These are phyloP conservation scores for Sinhomidia bicolor DNA, from an alignment of 2,888 invertebrate genomes.

Conservation along the genomic window DNA sequence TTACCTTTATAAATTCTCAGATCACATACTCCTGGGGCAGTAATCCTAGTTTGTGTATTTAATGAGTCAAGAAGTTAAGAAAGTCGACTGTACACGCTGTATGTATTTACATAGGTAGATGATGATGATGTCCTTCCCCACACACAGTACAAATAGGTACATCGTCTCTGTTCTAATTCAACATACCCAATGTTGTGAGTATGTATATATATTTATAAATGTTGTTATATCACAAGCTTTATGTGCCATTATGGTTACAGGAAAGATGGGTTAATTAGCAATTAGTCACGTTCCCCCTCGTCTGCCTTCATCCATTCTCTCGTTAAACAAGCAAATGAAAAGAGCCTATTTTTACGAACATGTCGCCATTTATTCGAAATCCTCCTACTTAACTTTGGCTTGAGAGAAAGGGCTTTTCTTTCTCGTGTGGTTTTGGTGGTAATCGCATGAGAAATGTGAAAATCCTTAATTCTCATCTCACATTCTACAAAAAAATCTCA, in stretches of 20 bases:
- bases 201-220: too few species aligned
- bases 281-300: constrained; percentile 60
- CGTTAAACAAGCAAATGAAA: constrained; percentile 13
- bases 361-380: background rate
- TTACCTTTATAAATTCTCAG: background rate
- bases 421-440: background rate
- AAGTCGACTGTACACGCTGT: background rate
- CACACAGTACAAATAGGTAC: background rate
- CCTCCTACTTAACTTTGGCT: background rate
- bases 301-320: background rate
- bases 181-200: too few species aligned
- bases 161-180: background rate
- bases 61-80: background rate
- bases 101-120: background rate
- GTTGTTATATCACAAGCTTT: too few species aligned
- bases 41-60: background rate
- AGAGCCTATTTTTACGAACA: background rate
- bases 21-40: background rate
- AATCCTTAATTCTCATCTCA: constrained; percentile 46
- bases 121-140: too few species aligned
- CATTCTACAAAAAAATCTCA: constrained; percentile 18
- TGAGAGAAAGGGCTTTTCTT: background rate
- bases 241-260: background rate
- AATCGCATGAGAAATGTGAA: constrained; percentile 55
- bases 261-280: constrained; percentile 69